These are phyloP conservation scores for Drosophila acutilabella DNA, from an alignment of 2,888 invertebrate species.

Conservation along the genomic window DNA sequence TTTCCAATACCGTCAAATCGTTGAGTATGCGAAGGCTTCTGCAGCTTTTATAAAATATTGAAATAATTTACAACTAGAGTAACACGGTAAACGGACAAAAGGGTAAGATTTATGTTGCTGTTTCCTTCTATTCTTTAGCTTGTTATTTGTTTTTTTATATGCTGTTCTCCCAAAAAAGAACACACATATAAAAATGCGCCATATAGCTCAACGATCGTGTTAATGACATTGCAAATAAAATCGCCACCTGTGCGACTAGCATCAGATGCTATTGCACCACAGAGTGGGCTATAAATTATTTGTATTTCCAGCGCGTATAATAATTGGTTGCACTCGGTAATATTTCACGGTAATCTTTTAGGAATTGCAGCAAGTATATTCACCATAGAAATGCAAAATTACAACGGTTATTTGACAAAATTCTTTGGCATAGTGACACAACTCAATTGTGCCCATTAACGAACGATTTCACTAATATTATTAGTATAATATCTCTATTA, in stretches of 20 bases:
- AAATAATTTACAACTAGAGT: conserved; percentile 11
- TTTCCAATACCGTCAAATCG: conserved; percentile 55
- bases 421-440: too few relatives aligned
- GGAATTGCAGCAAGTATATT: background rate
- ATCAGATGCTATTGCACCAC: conserved; percentile 38
- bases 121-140: too few relatives aligned
- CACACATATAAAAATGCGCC: background rate
- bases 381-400: background rate
- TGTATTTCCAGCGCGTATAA: conserved; percentile 13
- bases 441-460: too few relatives aligned
- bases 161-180: too few relatives aligned
- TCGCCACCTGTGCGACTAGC: conserved; percentile 43
- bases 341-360: background rate
- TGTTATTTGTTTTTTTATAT: too few relatives aligned
- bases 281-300: conserved; percentile 56
- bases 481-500: too few relatives aligned
- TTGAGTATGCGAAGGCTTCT: conserved; percentile 52
- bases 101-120: too few relatives aligned
- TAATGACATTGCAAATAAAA: conserved; percentile 54
- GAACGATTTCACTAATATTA: too few relatives aligned
- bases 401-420: too few relatives aligned
- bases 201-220: conserved; percentile 49
- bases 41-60: conserved; percentile 57
- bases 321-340: conserved; percentile 31
- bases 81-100: too few relatives aligned